These are phyloP conservation scores for Hermaeophaga mercurialis DNA, from an alignment of 2,888 invertebrate species.

Conservation along the genomic window DNA sequence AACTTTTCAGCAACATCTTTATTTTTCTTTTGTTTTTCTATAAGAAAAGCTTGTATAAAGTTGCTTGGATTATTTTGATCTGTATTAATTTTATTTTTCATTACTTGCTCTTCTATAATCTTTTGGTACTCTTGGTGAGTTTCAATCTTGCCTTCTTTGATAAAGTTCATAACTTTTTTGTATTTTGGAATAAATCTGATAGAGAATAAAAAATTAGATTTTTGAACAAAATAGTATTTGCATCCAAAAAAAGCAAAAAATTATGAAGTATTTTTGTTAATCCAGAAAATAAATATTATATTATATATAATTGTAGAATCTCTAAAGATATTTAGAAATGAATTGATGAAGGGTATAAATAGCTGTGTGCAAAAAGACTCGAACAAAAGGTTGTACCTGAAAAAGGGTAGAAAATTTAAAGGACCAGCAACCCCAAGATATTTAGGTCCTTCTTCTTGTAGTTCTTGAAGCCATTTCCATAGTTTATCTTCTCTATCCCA, in stretches of 20 bases:
- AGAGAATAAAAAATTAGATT: no score
- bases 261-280: no score
- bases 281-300: no score
- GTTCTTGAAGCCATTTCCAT: conserved; percentile 77
- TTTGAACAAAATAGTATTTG: conserved; percentile 10
- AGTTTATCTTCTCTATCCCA: conserved; percentile 71
- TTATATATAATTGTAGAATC: no score
- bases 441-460: conserved; percentile 84
- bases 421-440: conserved; percentile 82
- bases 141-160: conserved; percentile 72
- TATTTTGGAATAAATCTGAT: conserved; percentile 68
- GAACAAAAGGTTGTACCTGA: conserved; percentile 42
- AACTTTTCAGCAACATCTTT: conserved; percentile 53
- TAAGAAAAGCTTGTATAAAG: conserved; percentile 68
- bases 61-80: conserved; percentile 37
- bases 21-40: conserved; percentile 63
- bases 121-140: conserved; percentile 75
- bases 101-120: conserved; percentile 63
- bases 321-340: no score
- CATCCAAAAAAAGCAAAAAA: background rate
- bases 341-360: no score
- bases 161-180: conserved; percentile 66
- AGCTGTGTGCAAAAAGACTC: no score
- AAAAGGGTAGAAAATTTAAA: conserved; percentile 79
- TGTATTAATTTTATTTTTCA: conserved; percentile 26